Conservation (phyloP, 2,797 vertebrate genomes). For the Orestias chungarensis region DNA sequence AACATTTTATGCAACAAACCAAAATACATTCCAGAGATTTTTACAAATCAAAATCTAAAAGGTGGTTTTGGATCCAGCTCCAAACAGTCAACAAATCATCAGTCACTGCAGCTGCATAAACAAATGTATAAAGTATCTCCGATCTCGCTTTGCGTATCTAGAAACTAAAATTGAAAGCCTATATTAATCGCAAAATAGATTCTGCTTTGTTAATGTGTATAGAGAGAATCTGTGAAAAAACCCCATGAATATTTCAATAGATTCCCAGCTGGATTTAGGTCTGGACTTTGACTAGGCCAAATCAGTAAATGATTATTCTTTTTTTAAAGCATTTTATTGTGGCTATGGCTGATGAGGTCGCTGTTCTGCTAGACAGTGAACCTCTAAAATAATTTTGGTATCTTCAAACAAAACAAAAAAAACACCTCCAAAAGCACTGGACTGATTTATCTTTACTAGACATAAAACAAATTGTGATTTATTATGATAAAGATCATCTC, state of each 20-base stretch:
- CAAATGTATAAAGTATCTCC: background rate
- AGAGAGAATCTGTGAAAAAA: background rate
- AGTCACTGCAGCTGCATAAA: no score
- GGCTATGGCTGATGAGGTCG: no score
- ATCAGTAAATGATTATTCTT: background rate
- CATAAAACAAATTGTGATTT: background rate
- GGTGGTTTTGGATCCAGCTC: background rate
- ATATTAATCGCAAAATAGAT: no score
- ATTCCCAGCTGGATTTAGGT: background rate
- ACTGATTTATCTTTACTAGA: background rate
- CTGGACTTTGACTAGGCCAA: background rate
- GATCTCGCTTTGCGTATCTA: background rate
- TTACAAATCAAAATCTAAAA: background rate
- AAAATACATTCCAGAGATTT: background rate
- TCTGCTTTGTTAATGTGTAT: no score
- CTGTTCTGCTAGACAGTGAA: no score
- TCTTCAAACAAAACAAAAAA: no score
- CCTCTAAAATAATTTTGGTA: background rate
- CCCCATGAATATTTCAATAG: background rate
- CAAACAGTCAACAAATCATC: background rate
- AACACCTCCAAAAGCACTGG: background rate
- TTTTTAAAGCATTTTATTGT: no score
- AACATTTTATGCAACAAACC: background rate
- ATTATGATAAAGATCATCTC: background rate
- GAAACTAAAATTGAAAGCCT: no score